Evolutionary conservation across 30 jellyfish, hydroid and myxozoan species (phyloP).

Genomic region (Aurelia aurita): DNA sequence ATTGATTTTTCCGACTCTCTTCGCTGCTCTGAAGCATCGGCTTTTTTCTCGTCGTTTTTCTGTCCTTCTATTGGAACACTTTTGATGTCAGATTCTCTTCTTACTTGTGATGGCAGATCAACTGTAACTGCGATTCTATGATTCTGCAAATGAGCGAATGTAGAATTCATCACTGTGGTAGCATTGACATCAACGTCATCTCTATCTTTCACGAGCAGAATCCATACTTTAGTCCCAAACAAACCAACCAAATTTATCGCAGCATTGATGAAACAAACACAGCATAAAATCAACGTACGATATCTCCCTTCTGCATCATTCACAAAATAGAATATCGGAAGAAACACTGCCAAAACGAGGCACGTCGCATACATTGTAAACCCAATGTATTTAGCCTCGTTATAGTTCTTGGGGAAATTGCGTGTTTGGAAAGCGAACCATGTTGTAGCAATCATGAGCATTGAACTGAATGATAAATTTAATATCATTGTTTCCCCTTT

Average conservation of each 20-base stretch:
- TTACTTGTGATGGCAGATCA: too few species aligned
- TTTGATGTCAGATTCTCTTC: too few species aligned
- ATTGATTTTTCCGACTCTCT: too few species aligned
- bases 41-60: too few species aligned
- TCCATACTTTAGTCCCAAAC: constrained; percentile 82
- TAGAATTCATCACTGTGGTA: constrained; percentile 4
- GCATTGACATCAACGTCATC: constrained; percentile 20
- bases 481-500: constrained; percentile 52
- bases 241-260: constrained; percentile 84
- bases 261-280: constrained; percentile 69
- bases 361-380: constrained; percentile 88
- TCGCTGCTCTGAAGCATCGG: too few species aligned
- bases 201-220: constrained; percentile 48
- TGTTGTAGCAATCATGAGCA: constrained; percentile 78
- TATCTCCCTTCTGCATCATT: constrained; percentile 61
- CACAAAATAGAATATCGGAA: constrained; percentile 57
- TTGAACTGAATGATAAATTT: constrained; percentile 75
- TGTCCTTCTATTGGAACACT: too few species aligned
- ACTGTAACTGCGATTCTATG: too few species aligned
- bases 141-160: too few species aligned
- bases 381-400: constrained; percentile 96
- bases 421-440: constrained; percentile 94
- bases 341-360: constrained; percentile 66
- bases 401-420: constrained; percentile 92
- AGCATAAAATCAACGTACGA: constrained; percentile 64